phyloP scores from a whole-genome alignment of 2,113 vertebrate genomes.

The Perca flavescens region DNA sequence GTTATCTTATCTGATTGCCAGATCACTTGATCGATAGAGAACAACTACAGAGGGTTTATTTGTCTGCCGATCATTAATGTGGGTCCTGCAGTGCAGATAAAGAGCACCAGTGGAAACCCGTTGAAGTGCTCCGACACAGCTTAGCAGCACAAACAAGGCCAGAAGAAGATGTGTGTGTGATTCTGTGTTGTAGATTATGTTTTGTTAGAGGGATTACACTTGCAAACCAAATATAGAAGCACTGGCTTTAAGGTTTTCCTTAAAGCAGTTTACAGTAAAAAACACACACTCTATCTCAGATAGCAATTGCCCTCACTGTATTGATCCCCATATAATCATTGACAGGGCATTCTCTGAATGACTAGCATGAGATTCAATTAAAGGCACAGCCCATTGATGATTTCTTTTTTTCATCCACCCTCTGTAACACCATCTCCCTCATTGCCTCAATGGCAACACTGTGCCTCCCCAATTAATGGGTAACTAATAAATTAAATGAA shows the following conservation, averaged over 20 bases:
- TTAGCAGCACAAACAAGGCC: slow-evolving; percentile 33
- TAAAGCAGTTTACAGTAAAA: slow-evolving; percentile 6
- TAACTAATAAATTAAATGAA: slow-evolving; percentile 77
- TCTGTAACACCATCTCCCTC: slow-evolving; percentile 48
- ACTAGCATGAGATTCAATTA: slow-evolving; percentile 69
- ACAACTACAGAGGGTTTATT: slow-evolving; percentile 76
- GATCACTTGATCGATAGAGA: slow-evolving; percentile 80
- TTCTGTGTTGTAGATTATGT: background rate
- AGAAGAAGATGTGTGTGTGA: background rate
- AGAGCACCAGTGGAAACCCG: slow-evolving; percentile 65
- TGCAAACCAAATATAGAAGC: slow-evolving; percentile 1
- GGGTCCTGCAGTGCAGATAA: slow-evolving; percentile 51
- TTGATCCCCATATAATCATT: slow-evolving; percentile 82
- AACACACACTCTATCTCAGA: slow-evolving; percentile 15
- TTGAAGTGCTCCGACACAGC: slow-evolving; percentile 47
- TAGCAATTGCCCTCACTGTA: slow-evolving; percentile 54
- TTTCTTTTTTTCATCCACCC: slow-evolving; percentile 54
- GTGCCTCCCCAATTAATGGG: slow-evolving; percentile 68
- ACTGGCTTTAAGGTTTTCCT: background rate
- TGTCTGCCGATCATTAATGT: slow-evolving; percentile 70
- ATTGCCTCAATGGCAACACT: slow-evolving; percentile 41
- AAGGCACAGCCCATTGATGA: slow-evolving; percentile 74
- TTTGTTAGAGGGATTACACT: background rate
- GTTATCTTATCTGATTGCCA: slow-evolving; percentile 79
- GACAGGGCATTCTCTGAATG: slow-evolving; percentile 67